Evolutionary conservation across 2,797 vertebrate genomes (phyloP), one percentile per base, ranked within the genome.

Genomic region (Apogon talboti): DNA sequence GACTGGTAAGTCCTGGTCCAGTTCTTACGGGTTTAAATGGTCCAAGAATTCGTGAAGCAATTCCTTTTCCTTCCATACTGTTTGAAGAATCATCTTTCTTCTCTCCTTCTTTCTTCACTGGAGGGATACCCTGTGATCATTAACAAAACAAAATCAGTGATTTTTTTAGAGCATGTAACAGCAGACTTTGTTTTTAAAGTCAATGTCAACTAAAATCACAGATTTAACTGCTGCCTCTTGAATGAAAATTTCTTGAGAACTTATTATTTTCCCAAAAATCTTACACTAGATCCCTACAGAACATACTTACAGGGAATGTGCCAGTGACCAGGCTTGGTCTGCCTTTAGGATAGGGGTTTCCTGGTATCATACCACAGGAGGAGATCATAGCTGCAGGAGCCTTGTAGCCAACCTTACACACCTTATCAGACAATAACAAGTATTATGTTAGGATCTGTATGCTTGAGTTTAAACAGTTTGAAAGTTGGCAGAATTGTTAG

Each of bases 381-480:
- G 97, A 98, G 80, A 98, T 96, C 97, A 98, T 98, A 44, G 97
- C 97, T 68, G 98, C 95, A 54, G 98, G 98, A 80, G 98, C 98
- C 91, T 98, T 98, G 86, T 97, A 99, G 63, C 98, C 98, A 1
- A 94, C 95, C 78, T 98, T 99, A 78, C 95, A 96, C 78, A 98
- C 98, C 98, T 99, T 48, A 7, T 76, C 75, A 82, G 41, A 49
- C 10, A 75, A 1, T 69, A 9, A 37, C 14, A 1, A 43, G 0
- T 11, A 24, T 11, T 10, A 9, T 56, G 66, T 61, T n/a, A 43
- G 12, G 14, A 43, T 48, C 0, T 21, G 15, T n/a, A 5, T 12
- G 1, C 56, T 38, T 33, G 37, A 54, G 14, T 41, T n/a, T 51
- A 1, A 24, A 2, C 14, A 37, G 2, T 11, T 38, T 35, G 40